Evolutionary conservation across 1,140 invertebrate genomes (phyloP).

Genomic region (Mylabris phalerata): DNA sequence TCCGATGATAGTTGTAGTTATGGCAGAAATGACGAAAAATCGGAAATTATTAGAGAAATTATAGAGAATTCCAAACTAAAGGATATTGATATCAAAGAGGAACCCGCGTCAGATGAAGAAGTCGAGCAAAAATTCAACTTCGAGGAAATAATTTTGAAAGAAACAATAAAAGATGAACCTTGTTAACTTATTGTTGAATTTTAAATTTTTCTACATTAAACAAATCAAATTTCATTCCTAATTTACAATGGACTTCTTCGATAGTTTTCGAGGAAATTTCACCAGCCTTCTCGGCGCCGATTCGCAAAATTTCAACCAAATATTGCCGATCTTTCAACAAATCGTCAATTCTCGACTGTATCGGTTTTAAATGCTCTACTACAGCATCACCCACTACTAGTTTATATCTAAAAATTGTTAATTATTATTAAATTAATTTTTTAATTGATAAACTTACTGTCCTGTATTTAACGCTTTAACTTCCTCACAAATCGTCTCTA

Average conservation of each 20-base stretch:
- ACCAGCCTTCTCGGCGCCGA: constrained; percentile 63
- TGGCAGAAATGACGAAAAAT: too few species aligned
- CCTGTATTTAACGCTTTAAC: constrained; percentile 63
- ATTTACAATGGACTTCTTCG: constrained; percentile 58
- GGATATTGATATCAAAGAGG: too few species aligned
- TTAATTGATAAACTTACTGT: constrained; percentile 44
- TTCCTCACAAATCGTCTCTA: constrained; percentile 67
- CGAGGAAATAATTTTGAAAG: too few species aligned
- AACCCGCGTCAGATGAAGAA: too few species aligned
- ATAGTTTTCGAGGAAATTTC: constrained; percentile 61
- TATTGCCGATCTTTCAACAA: constrained; percentile 56
- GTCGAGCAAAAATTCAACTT: too few species aligned
- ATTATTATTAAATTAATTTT: constrained; percentile 5
- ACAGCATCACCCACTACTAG: constrained; percentile 65
- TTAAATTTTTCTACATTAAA: constrained; percentile 10
- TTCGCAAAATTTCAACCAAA: constrained; percentile 60
- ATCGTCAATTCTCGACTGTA: constrained; percentile 54
- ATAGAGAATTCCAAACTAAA: too few species aligned
- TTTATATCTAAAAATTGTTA: constrained; percentile 60
- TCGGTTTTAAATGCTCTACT: constrained; percentile 65
- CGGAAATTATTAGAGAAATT: too few species aligned
- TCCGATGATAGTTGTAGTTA: too few species aligned
- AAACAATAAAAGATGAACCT: not conserved
- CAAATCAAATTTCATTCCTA: constrained; percentile 46
- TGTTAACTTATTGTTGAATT: constrained; percentile 12